Conservation (phyloP, 1,140 invertebrate genomes). For the Cydia splendana region DNA sequence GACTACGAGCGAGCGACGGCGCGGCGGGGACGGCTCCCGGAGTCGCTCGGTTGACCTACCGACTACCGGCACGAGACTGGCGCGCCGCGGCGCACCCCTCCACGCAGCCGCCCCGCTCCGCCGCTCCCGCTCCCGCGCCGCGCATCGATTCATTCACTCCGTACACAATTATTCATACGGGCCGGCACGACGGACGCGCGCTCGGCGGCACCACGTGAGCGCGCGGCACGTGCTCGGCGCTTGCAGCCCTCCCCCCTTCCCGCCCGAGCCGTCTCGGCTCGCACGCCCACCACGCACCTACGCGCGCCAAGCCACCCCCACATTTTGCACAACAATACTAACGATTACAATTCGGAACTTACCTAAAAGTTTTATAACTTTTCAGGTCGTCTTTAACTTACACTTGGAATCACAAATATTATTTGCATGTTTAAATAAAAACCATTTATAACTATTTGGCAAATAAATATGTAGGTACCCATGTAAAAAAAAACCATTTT, state of each 20-base stretch:
- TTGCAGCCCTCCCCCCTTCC: slow-evolving; percentile 43
- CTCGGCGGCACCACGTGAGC: slow-evolving; percentile 67
- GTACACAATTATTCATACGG: slow-evolving; percentile 74
- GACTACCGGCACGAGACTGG: slow-evolving; percentile 88
- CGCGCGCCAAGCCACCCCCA: slow-evolving; percentile 45
- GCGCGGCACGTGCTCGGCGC: slow-evolving; percentile 69
- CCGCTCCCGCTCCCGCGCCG: slow-evolving; percentile 44
- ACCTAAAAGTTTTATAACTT: slow-evolving; percentile 4
- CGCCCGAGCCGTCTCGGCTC: slow-evolving; percentile 41
- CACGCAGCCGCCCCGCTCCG: slow-evolving; percentile 67
- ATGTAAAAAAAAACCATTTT: not conserved
- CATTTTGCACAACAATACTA: slow-evolving; percentile 43
- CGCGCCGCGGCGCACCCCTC: slow-evolving; percentile 74
- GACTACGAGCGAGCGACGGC: slow-evolving; percentile 83
- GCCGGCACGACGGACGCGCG: slow-evolving; percentile 62
- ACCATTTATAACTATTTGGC: too few species aligned
- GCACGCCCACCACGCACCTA: slow-evolving; percentile 67
- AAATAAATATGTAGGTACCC: not conserved
- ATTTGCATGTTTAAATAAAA: not conserved
- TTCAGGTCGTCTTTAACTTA: not conserved
- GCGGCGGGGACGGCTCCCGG: slow-evolving; percentile 84
- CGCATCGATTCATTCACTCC: slow-evolving; percentile 77
- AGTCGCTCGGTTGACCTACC: slow-evolving; percentile 85
- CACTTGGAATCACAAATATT: not conserved
- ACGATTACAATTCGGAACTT: not conserved